Base-by-base conservation (phyloP, 2,113 vertebrate species). In the Falcunculus frontatus region DNA sequence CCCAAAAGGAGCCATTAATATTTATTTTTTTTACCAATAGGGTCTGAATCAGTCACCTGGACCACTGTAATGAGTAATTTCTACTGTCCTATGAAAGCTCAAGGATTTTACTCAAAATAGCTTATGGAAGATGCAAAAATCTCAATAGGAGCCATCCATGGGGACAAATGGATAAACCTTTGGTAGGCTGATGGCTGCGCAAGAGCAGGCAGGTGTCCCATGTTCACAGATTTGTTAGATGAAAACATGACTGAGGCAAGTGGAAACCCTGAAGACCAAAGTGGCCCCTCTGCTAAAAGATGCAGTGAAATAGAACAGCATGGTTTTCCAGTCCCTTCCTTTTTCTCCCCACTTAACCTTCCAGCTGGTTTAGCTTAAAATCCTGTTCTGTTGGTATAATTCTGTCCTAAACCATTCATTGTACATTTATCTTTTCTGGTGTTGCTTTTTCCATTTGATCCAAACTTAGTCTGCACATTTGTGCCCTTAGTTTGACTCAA, bases 141-240 rank as follows among this genome's bases (percentile, higher is more conserved):
- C 46, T 63, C 72, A 42, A 0, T 0, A 10, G 41, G 32, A 86
- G n/a, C 13, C 33, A 18, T 13, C 35, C 42, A 21, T 0, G 0
- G 23, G 47, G 41, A 41, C 33, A 60, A 35, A 64, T 2, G 16
- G 74, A 44, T 55, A 49, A 52, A 70, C 4, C 20, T 33, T 37
- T 27, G 65, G 33, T 9, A 65, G 32, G 30, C 0, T 15, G 23
- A 70, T 64, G 49, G 25, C 49, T 55, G 47, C 62, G 47, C 7
- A 23, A 35, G 10, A 42, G 44, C 46, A 50, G 44, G 7, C 14
- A 47, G 62, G 18, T 26, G 16, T 41, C 12, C 22, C 50, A 55
- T 11, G 17, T 59, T 83, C 5, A 6, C 8, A 29, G 20, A 42
- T 49, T 22, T 65, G 16, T 46, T 42, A 63, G 47, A 53, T 27